Conservation (phyloP, 2,888 invertebrate genomes). For the Chrysolina oricalcia region DNA sequence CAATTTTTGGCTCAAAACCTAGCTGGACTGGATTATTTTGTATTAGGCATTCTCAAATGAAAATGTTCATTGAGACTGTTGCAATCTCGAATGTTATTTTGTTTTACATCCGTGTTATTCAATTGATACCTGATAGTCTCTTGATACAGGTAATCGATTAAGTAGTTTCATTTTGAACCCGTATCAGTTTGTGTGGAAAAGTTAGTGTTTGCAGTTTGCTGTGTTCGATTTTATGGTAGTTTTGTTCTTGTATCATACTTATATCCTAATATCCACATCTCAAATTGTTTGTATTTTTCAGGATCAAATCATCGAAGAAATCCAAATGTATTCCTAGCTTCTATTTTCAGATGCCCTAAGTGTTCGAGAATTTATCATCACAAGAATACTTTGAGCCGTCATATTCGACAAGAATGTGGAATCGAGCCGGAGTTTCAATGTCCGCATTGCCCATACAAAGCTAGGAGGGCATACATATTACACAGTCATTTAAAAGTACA, state of each 20-base stretch:
- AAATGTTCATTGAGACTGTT: no score
- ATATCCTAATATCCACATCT: no score
- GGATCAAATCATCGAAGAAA: slow-evolving; percentile 8
- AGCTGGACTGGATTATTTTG: no score
- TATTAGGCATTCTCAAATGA: no score
- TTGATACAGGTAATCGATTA: no score
- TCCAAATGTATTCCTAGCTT: not conserved
- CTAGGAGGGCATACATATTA: slow-evolving; percentile 31
- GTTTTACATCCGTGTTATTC: no score
- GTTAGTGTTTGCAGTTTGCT: no score
- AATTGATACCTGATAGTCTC: no score
- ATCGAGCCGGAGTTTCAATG: slow-evolving; percentile 76
- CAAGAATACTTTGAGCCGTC: slow-evolving; percentile 81
- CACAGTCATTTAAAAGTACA: slow-evolving; percentile 25
- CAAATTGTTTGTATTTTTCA: not conserved
- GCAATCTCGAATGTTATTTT: no score
- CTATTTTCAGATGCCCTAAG: slow-evolving; percentile 42
- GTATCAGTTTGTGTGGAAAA: no score
- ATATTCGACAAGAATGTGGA: slow-evolving; percentile 81
- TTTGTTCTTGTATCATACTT: not conserved
- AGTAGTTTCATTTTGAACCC: no score
- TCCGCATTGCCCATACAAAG: slow-evolving; percentile 49
- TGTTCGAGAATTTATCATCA: slow-evolving; percentile 61
- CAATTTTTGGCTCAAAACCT: no score
- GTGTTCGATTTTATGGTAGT: not conserved